Conservation (phyloP, 2,797 vertebrate genomes). For the Masticophis lateralis region DNA sequence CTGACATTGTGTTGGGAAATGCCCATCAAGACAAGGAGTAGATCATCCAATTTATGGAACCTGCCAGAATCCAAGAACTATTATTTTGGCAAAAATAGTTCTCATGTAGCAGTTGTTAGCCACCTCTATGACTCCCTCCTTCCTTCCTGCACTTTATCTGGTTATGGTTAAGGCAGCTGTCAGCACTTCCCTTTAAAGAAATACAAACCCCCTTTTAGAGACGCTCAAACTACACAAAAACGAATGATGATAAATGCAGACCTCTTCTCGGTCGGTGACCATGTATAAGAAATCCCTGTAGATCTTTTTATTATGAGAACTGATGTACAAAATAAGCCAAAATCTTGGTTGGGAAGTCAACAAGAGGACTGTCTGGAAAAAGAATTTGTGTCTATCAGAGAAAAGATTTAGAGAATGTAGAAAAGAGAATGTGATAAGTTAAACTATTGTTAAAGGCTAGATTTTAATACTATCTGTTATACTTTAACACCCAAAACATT, state of each 20-base stretch:
- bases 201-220: constrained; percentile 45
- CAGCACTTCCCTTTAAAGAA: constrained; percentile 62
- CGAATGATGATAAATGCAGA: constrained; percentile 58
- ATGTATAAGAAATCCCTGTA: constrained; percentile 29
- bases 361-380: not conserved
- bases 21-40: not conserved
- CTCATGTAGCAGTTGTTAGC: constrained; percentile 42
- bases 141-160: constrained; percentile 52
- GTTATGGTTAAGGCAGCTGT: constrained; percentile 51
- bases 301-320: constrained; percentile 29
- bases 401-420: constrained; percentile 30
- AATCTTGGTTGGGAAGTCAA: constrained; percentile 1
- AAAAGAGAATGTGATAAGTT: constrained; percentile 22
- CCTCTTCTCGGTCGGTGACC: constrained; percentile 45
- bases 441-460: constrained; percentile 1
- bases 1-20: not conserved
- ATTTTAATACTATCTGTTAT: constrained; percentile 20
- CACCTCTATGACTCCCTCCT: constrained; percentile 8
- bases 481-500: not conserved
- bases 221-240: constrained; percentile 58
- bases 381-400: not conserved
- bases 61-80: not conserved
- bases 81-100: constrained; percentile 16
- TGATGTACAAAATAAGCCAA: constrained; percentile 23
- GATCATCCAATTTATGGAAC: not conserved